Evolutionary conservation across 2,888 invertebrate species (phyloP).

Genomic region (Actias luna): DNA sequence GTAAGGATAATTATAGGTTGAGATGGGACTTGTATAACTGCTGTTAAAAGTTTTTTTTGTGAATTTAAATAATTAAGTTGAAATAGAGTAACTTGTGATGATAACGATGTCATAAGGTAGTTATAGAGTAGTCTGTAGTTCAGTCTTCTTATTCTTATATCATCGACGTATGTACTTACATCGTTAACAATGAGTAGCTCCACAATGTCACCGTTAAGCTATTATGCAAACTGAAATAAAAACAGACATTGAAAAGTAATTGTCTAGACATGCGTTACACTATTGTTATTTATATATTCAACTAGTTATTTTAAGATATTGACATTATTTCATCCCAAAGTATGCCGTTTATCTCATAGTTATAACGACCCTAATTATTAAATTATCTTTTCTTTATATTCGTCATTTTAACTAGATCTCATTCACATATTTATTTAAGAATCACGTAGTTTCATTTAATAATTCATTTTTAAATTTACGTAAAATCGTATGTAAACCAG

Average conservation of each 20-base stretch:
- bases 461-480: too few species aligned
- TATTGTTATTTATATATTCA: conserved; percentile 8
- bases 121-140: not conserved
- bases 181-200: conserved; percentile 33
- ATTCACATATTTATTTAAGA: not conserved
- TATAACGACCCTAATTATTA: too few species aligned
- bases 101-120: not conserved
- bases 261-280: conserved; percentile 9
- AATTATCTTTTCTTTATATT: not conserved
- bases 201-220: conserved; percentile 17
- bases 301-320: conserved; percentile 10
- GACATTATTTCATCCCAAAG: not conserved
- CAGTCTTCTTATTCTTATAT: not conserved
- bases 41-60: too few species aligned
- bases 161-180: not conserved
- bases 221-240: conserved; percentile 10
- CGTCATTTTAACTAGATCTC: not conserved
- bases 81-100: not conserved
- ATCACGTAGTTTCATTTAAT: too few species aligned
- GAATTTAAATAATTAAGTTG: not conserved
- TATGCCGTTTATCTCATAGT: not conserved
- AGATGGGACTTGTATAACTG: too few species aligned
- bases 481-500: not conserved
- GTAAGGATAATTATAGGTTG: too few species aligned
- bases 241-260: conserved; percentile 9